Evolutionary conservation across 2,113 vertebrate genomes (phyloP).

Genomic region (Strix aluco): DNA sequence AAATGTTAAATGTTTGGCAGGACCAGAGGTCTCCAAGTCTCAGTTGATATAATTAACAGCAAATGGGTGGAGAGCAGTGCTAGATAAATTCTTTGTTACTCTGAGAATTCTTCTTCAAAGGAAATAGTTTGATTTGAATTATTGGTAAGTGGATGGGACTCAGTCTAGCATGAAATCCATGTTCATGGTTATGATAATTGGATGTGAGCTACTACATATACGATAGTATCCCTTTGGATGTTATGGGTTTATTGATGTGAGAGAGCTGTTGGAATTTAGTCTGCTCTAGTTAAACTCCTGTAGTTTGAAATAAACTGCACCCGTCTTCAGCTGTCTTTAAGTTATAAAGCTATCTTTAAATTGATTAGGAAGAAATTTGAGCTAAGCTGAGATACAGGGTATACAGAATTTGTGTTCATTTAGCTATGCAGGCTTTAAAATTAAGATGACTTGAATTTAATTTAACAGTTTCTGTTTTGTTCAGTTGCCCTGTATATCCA

Average conservation of each 20-base stretch:
- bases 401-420: neutral
- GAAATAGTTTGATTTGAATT: neutral
- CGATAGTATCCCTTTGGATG: neutral
- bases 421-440: neutral
- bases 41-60: neutral
- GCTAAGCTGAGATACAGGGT: neutral
- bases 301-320: neutral
- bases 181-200: neutral
- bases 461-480: neutral
- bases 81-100: neutral
- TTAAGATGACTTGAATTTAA: neutral
- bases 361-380: neutral
- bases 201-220: neutral
- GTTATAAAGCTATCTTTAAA: neutral
- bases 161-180: neutral
- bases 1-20: neutral
- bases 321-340: neutral
- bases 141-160: neutral
- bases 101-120: neutral
- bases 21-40: neutral
- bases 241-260: slow-evolving; percentile 1
- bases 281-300: neutral
- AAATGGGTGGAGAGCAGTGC: neutral
- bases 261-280: neutral
- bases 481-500: neutral